These are phyloP conservation scores for Drosophila kepulauana DNA, from an alignment of 1,140 invertebrate species.

Conservation along the genomic window DNA sequence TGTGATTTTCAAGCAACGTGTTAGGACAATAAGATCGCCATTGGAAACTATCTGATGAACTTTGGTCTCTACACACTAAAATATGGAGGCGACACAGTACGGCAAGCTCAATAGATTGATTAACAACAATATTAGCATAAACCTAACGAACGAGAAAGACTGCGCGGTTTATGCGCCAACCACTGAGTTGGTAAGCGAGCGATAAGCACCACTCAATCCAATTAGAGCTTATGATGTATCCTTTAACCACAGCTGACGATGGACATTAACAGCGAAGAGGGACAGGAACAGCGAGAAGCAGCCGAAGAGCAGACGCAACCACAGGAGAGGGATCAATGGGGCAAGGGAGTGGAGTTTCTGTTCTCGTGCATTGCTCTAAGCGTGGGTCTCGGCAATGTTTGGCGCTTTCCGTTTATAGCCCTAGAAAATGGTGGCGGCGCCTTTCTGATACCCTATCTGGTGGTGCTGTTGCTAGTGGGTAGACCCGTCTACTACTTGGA, in stretches of 20 bases:
- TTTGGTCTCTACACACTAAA: slow-evolving; percentile 13
- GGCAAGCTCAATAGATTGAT: slow-evolving; percentile 39
- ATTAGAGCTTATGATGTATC: not conserved
- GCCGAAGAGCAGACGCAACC: not conserved
- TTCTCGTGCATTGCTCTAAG: slow-evolving; percentile 93
- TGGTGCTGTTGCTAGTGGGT: slow-evolving; percentile 91
- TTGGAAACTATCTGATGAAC: slow-evolving; percentile 8
- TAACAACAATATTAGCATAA: not conserved
- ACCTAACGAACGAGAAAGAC: not conserved
- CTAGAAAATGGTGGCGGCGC: slow-evolving; percentile 92
- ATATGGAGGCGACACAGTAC: slow-evolving; percentile 61
- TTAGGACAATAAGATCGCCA: slow-evolving; percentile 16
- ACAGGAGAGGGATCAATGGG: slow-evolving; percentile 86
- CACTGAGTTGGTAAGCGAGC: slow-evolving; percentile 25
- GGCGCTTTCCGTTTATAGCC: slow-evolving; percentile 92
- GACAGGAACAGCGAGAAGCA: slow-evolving; percentile 1
- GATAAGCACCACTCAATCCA: not conserved
- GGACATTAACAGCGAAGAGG: slow-evolving; percentile 22
- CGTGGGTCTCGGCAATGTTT: slow-evolving; percentile 94
- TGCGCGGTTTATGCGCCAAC: slow-evolving; percentile 44
- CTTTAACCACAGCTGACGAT: slow-evolving; percentile 28
- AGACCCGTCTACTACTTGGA: slow-evolving; percentile 94
- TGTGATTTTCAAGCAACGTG: slow-evolving; percentile 12
- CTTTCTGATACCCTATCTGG: slow-evolving; percentile 91
- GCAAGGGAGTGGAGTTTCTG: slow-evolving; percentile 91